phyloP scores from a whole-genome alignment of 2,113 vertebrate species.

The Hoplias malabaricus region DNA sequence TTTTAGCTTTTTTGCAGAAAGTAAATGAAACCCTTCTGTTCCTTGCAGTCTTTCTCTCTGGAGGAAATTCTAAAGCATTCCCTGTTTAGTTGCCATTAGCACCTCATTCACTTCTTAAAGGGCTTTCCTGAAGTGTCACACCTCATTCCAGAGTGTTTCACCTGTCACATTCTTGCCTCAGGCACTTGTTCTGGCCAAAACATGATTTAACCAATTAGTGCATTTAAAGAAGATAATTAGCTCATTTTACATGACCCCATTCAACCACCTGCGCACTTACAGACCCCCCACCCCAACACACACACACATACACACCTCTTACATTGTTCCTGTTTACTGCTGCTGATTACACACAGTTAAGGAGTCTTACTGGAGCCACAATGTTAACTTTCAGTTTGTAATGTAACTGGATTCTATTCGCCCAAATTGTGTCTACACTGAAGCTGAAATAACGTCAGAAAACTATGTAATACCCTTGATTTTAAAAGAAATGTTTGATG shows the following conservation, averaged over 20 bases:
- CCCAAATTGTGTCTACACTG: background rate
- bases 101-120: background rate
- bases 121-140: background rate
- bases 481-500: too few species aligned
- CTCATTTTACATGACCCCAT: background rate
- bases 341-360: background rate
- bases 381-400: constrained; percentile 11
- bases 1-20: background rate
- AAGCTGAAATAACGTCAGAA: background rate
- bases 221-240: background rate
- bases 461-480: background rate
- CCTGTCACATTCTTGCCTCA: background rate
- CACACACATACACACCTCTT: too few species aligned
- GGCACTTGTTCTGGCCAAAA: background rate
- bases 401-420: background rate
- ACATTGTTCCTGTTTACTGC: background rate
- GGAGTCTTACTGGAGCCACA: background rate
- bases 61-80: background rate
- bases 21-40: background rate
- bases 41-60: background rate
- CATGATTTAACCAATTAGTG: background rate
- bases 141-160: background rate
- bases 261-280: background rate
- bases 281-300: too few species aligned
- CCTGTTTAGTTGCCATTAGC: background rate